phyloP scores from a whole-genome alignment of 2,113 vertebrate genomes.

The Ploceus nigricollis region DNA sequence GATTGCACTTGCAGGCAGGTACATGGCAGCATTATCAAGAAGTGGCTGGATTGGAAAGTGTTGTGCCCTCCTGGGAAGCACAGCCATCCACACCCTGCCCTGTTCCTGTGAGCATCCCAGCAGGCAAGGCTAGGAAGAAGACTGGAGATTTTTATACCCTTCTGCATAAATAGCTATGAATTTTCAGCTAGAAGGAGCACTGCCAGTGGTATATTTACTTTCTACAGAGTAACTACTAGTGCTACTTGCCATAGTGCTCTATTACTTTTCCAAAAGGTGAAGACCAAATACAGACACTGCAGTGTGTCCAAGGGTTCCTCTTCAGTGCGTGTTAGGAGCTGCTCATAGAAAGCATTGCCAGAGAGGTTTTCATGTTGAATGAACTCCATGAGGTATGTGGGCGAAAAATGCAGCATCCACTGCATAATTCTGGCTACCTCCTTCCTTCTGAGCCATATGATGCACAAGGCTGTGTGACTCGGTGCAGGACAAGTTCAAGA shows the following conservation, averaged over 20 bases:
- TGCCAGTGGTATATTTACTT: not conserved
- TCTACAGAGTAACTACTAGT: not conserved
- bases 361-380: not conserved
- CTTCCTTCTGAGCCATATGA: not conserved
- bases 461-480: not conserved
- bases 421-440: not conserved
- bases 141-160: not conserved
- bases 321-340: not conserved
- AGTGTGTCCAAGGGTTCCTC: not conserved
- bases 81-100: not conserved
- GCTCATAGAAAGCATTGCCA: not conserved
- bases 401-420: not conserved
- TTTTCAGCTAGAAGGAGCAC: not conserved
- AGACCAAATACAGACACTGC: not conserved
- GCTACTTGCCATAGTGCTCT: not conserved
- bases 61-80: not conserved
- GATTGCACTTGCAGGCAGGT: not conserved
- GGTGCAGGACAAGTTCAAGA: not conserved
- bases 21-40: rapidly evolving
- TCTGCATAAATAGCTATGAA: not conserved
- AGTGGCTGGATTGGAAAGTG: too few relatives aligned
- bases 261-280: not conserved
- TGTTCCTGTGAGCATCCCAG: not conserved
- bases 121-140: not conserved
- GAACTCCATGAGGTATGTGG: not conserved